Conservation (phyloP, 2,797 vertebrate species). For the Bufotes viridis region DNA sequence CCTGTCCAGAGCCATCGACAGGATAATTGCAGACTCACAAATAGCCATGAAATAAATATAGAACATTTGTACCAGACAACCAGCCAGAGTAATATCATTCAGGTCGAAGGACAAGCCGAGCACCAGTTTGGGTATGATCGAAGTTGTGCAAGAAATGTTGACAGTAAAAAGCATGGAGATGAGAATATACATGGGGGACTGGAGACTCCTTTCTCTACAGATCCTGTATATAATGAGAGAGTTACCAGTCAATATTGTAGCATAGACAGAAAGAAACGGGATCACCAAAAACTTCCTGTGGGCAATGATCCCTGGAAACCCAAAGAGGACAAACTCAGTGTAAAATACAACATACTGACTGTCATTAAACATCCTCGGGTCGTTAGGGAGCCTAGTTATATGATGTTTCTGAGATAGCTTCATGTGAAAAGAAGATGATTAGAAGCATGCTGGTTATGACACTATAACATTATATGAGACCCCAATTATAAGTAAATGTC, state of each 20-base stretch:
- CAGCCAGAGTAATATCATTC: conserved; percentile 51
- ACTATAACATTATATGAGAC: not conserved
- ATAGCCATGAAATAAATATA: conserved; percentile 59
- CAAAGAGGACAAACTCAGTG: conserved; percentile 66
- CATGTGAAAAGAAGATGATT: not conserved
- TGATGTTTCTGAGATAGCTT: not conserved
- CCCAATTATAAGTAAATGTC: not conserved
- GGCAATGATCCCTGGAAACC: conserved; percentile 64
- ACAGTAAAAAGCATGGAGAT: conserved; percentile 62
- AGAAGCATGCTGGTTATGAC: not conserved
- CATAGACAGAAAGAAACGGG: conserved; percentile 65
- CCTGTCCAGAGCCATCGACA: conserved; percentile 66
- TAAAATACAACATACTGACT: conserved; percentile 48
- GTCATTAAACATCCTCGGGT: not conserved
- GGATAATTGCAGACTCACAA: conserved; percentile 62
- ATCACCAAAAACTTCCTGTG: conserved; percentile 45
- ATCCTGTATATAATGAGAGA: conserved; percentile 54
- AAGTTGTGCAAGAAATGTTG: conserved; percentile 43
- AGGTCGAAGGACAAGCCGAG: conserved; percentile 54
- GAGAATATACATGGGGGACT: conserved; percentile 63
- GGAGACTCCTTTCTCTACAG: conserved; percentile 27
- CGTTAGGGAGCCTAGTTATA: not conserved
- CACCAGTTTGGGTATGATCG: conserved; percentile 56
- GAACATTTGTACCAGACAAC: conserved; percentile 67
- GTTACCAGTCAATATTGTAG: conserved; percentile 58